Evolutionary conservation across 2,888 invertebrate species (phyloP), one percentile per base, ranked within the genome.

Genomic region (Argyresthia albistria): DNA sequence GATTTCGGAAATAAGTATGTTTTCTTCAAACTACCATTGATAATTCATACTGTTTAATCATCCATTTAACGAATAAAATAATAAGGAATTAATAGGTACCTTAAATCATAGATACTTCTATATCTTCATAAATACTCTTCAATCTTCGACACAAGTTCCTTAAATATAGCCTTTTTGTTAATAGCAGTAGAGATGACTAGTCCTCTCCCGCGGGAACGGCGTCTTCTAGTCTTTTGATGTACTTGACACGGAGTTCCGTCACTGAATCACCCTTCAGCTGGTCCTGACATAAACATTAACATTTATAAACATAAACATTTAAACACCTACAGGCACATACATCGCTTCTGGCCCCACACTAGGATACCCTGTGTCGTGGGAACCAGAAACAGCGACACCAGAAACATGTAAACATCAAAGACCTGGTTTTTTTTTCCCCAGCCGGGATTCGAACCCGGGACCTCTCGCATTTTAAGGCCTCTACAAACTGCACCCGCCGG

Each of bases 181-280:
- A 14, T 25, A 25, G 3, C 3, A 39, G 9, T 39, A 39, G n/a
- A 39, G 39, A 2, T 39, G n/a, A 45, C 89, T 93, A 98, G 84
- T 99, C 99, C 88, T 99, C 99, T 16, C 99, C 99, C 43, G 97
- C 97, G 9, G 99, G 99, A 65, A 99, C 95, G 1, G 98, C 97
- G 82, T 99, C 99, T 88, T 99, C 98, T 69, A 99, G 87, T 75
- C 97, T 91, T 72, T 97, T 93, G 57, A 98, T 93, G 76, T 97
- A 99, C 75, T 98, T 97, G 3, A 99, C 93, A 67, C 97, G 89
- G 15, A 99, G 88, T 88, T 99, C 99, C 15, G 98, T 99, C 37
- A 93, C 92, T 59, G 93, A 91, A 75, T 99, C 98, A 48, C 98
- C 98, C 84, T 97, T 97, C 51, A 99, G 79, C 67, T 97, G 97